phyloP scores from a whole-genome alignment of 2,797 vertebrate species.

The Sebastes miniatus region DNA sequence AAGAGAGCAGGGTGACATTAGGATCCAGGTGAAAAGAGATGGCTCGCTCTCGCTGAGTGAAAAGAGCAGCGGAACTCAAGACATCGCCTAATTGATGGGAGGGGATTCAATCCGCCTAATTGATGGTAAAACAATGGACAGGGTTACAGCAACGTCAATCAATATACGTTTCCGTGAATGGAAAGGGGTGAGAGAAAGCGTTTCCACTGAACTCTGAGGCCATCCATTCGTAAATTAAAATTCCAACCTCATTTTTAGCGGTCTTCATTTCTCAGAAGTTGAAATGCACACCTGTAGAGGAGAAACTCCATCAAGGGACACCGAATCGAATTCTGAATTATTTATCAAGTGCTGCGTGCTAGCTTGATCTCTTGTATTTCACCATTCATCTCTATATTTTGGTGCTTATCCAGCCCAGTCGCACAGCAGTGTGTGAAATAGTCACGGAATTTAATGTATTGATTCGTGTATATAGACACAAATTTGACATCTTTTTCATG shows the following conservation, averaged over 20 bases:
- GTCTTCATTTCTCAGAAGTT: conserved; percentile 25
- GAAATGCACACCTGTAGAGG: conserved; percentile 57
- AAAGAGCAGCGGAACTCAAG: conserved; percentile 73
- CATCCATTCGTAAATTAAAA: conserved; percentile 69
- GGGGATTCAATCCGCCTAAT: conserved; percentile 75
- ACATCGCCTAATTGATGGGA: conserved; percentile 62
- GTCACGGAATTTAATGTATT: too few species aligned
- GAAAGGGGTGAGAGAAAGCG: conserved; percentile 55
- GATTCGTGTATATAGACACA: too few species aligned
- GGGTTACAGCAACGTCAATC: conserved; percentile 35
- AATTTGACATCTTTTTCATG: too few species aligned
- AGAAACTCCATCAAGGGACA: conserved; percentile 37
- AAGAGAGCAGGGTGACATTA: conserved; percentile 64
- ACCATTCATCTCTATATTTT: neutral
- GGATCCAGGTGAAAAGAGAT: conserved; percentile 66
- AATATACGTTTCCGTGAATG: conserved; percentile 45
- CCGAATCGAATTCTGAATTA: conserved; percentile 37
- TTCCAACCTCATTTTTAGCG: conserved; percentile 25
- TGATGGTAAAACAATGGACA: conserved; percentile 66
- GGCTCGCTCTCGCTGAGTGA: conserved; percentile 64
- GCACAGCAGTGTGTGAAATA: too few species aligned
- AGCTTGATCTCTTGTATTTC: neutral
- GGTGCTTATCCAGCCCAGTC: neutral
- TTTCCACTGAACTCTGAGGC: conserved; percentile 61
- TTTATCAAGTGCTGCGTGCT: conserved; percentile 19